A percentile compares a stretch with the other conserved stretches of the same genome.
Evolutionary conservation across 2,113 vertebrate genomes (phyloP).

Genomic region (Ammodytes dubius): DNA sequence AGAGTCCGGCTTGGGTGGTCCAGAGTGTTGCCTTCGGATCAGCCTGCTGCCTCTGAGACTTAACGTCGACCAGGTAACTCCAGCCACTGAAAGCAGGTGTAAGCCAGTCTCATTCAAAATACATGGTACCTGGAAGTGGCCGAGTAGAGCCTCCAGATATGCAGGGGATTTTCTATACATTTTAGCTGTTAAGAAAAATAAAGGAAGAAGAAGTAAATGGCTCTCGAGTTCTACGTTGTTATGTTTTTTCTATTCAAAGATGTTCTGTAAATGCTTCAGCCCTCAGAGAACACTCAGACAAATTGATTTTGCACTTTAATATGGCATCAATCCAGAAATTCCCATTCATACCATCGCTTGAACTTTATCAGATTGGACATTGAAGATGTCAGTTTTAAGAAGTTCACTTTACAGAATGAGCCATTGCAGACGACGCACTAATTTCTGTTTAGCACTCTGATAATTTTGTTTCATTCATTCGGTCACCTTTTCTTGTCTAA

Average conservation of each 20-base stretch:
- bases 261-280: not conserved
- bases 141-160: not conserved
- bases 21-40: conserved; percentile 92
- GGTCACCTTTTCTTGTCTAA: conserved; percentile 13
- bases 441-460: not conserved
- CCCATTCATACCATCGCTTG: not conserved
- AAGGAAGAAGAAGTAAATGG: not conserved
- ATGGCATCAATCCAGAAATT: not conserved
- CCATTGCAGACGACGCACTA: not conserved
- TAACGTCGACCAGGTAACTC: conserved; percentile 90
- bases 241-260: not conserved
- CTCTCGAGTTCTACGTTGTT: not conserved
- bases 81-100: not conserved
- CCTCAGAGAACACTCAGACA: not conserved
- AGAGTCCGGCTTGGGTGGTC: conserved; percentile 86
- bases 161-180: not conserved
- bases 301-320: not conserved
- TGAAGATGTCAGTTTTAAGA: not conserved
- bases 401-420: not conserved
- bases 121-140: not conserved
- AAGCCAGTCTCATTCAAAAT: not conserved
- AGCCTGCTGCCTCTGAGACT: conserved; percentile 92
- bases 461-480: not conserved
- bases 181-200: not conserved
- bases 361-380: not conserved